Percentiles rank a stretch among this genome's conserved stretches.
These are phyloP conservation scores for Ammodramus savannarum DNA, from an alignment of 2,113 vertebrate genomes.

Conservation along the genomic window DNA sequence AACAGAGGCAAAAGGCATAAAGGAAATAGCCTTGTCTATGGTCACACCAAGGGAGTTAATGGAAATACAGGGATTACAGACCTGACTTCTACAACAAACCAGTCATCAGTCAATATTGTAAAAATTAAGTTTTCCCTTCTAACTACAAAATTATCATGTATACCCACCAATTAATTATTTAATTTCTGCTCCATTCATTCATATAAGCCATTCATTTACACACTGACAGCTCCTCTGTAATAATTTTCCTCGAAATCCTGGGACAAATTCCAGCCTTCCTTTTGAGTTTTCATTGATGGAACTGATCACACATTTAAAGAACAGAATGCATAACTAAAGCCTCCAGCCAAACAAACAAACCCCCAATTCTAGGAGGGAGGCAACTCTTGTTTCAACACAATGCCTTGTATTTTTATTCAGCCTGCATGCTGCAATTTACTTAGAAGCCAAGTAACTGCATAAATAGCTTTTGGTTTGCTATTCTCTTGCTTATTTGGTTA, in stretches of 20 bases:
- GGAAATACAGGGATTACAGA: neutral
- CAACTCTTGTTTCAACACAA: slow-evolving; percentile 9
- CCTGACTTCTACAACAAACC: neutral
- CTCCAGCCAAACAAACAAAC: slow-evolving; percentile 7
- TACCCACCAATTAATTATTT: neutral
- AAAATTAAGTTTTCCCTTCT: neutral
- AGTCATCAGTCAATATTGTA: neutral
- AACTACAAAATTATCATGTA: neutral
- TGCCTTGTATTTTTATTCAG: neutral
- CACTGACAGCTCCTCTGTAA: neutral
- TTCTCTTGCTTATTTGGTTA: slow-evolving; percentile 5
- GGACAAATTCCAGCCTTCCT: slow-evolving; percentile 23
- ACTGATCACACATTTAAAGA: slow-evolving; percentile 9
- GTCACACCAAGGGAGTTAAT: neutral
- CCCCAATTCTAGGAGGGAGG: neutral
- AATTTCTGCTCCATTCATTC: neutral
- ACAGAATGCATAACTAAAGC: slow-evolving; percentile 1
- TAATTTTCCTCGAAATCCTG: neutral
- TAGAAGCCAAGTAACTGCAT: neutral
- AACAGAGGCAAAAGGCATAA: neutral
- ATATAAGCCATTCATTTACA: neutral
- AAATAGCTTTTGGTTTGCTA: neutral
- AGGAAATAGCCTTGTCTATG: neutral
- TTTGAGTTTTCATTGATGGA: slow-evolving; percentile 15
- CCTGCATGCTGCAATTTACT: neutral